Base-by-base conservation (phyloP, 2,797 vertebrate species). In the Amniataba percoides region DNA sequence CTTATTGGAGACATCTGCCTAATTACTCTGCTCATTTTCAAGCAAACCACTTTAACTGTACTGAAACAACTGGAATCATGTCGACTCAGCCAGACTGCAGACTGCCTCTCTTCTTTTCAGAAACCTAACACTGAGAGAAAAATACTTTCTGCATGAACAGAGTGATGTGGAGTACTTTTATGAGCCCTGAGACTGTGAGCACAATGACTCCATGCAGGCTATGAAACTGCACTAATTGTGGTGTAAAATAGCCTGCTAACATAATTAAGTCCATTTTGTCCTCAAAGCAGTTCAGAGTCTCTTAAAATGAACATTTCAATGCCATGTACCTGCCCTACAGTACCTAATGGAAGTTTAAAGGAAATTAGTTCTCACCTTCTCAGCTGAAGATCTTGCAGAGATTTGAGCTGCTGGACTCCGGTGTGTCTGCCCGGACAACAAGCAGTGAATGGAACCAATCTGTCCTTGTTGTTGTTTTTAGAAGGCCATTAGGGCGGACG, bases 381-480 rank as follows among this genome's bases (percentile, higher is more conserved):
- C n/a, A 27, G 73, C 46, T 78, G 68, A 63, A 59, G 60, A 60
- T 78, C 74, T 75, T 65, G 66, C 7, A 67, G 73, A 67, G 80
- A 16, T 81, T 42, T 55, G 61, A 86, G 85, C 83, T 80, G 81
- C 84, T 52, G 84, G 70, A 85, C 57, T 86, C 61, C 0, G 19
- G 78, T 78, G 82, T 73, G 58, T 88, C 78, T 76, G 74, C 63
- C 53, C 34, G 8, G 65, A 74, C 86, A 74, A 68, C 75, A 78
- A 80, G 45, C 73, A 34, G 84, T 75, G 83, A 92, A 87, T 90
- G 91, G 92, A 91, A 92, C 86, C 75, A 88, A 88, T 89, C 82
- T 87, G 83, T 83, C 78, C 67, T 83, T 86, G 87, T 90, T 90
- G 82, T 92, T 93, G 90, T 92, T 94, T 92, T 91, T 89, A 93